Evolutionary conservation across 2,113 vertebrate genomes (phyloP).

Genomic region (Apteryx mantelli): DNA sequence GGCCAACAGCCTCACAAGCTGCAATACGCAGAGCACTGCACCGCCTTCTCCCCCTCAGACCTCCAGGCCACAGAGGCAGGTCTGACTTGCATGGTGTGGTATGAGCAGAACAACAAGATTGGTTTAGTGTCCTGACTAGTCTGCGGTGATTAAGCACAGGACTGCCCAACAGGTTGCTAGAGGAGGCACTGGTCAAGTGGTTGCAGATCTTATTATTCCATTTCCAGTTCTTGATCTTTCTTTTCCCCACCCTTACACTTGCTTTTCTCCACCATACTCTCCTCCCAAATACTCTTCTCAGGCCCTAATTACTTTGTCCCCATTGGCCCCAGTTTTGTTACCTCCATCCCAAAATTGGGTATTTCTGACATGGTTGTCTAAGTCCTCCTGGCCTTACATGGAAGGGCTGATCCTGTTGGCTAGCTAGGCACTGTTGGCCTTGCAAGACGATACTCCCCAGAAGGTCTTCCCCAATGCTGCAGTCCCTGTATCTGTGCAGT

Average conservation of each 20-base stretch:
- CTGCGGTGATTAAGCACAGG: background rate
- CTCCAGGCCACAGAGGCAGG: fast-evolving
- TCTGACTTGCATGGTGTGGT: background rate
- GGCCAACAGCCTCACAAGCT: too few relatives aligned
- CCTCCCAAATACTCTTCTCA: background rate
- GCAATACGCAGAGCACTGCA: too few relatives aligned
- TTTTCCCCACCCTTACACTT: background rate
- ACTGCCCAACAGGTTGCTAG: background rate
- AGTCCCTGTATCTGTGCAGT: background rate
- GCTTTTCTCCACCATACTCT: background rate
- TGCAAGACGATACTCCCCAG: background rate
- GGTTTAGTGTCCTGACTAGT: background rate
- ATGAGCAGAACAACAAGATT: background rate
- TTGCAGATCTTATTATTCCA: background rate
- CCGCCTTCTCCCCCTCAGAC: background rate
- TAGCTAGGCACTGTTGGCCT: background rate
- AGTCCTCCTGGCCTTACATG: background rate
- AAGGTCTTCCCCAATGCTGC: background rate
- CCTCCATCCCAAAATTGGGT: background rate
- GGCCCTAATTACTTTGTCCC: too few relatives aligned
- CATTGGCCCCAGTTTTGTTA: background rate
- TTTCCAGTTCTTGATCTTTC: background rate
- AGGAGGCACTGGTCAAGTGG: background rate
- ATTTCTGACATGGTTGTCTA: background rate
- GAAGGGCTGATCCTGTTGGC: background rate